These are phyloP conservation scores for Phytoseiulus persimilis DNA, from an alignment of 2,888 invertebrate species.

Conservation along the genomic window DNA sequence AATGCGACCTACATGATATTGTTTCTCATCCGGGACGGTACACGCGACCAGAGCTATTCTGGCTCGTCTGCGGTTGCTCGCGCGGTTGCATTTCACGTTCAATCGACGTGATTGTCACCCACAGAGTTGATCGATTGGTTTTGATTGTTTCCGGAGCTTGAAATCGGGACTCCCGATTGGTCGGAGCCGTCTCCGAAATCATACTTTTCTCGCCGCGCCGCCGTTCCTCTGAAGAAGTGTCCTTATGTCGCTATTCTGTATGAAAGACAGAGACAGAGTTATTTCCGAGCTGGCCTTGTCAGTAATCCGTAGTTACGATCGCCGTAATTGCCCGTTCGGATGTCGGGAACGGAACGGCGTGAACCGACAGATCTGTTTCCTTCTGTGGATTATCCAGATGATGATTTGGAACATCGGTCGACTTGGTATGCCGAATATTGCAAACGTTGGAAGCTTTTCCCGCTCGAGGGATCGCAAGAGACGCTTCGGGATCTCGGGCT, in stretches of 20 bases:
- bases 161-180: not conserved
- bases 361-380: not conserved
- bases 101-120: not conserved
- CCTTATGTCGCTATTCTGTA: not conserved
- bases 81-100: not conserved
- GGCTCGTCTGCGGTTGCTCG: too few relatives aligned
- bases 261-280: not conserved
- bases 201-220: not conserved
- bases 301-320: not conserved
- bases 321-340: not conserved
- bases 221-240: not conserved
- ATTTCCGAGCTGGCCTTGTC: not conserved
- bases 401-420: too few relatives aligned
- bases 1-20: too few relatives aligned
- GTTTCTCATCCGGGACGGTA: too few relatives aligned
- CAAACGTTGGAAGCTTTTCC: too few relatives aligned
- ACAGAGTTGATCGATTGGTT: not conserved
- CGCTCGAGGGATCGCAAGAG: too few relatives aligned
- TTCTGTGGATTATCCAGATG: not conserved
- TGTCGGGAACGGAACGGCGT: not conserved
- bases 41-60: too few relatives aligned
- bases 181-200: not conserved
- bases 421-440: too few relatives aligned
- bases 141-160: not conserved
- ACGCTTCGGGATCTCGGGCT: not conserved